These are phyloP conservation scores for Fragum fragum DNA, from an alignment of 2,888 invertebrate species.

Conservation along the genomic window DNA sequence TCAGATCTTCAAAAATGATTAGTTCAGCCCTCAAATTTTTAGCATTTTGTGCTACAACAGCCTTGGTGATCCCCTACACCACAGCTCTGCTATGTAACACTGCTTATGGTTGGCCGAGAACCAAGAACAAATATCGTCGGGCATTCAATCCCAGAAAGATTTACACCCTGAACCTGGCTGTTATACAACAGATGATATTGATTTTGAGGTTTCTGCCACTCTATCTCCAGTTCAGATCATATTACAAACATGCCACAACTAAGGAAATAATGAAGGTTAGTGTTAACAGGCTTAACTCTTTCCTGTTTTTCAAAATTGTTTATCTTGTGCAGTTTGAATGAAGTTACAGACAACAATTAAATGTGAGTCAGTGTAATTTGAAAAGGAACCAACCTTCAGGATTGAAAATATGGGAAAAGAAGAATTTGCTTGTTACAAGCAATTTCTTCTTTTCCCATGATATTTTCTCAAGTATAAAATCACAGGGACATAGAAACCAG, in stretches of 20 bases:
- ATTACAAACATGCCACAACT: constrained; percentile 75
- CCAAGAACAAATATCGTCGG: constrained; percentile 75
- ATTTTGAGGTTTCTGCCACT: constrained; percentile 74
- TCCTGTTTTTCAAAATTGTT: too few relatives aligned
- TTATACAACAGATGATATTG: constrained; percentile 76
- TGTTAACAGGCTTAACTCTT: too few relatives aligned
- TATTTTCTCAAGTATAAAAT: too few relatives aligned
- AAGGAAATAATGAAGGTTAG: constrained; percentile 79
- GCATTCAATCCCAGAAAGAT: constrained; percentile 83
- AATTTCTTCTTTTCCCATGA: too few relatives aligned
- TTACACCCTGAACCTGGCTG: constrained; percentile 79
- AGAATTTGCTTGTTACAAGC: too few relatives aligned
- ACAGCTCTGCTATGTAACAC: constrained; percentile 82
- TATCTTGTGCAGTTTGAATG: too few relatives aligned
- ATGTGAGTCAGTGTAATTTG: too few relatives aligned
- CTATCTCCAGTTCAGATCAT: constrained; percentile 77
- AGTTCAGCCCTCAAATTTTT: constrained; percentile 35
- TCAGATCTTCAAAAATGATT: constrained; percentile 30
- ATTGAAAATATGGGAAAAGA: too few relatives aligned
- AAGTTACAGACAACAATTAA: too few relatives aligned
- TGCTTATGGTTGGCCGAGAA: constrained; percentile 83
- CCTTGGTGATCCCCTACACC: constrained; percentile 83
- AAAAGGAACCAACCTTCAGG: too few relatives aligned
- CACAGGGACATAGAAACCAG: too few relatives aligned
- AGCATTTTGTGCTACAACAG: constrained; percentile 74